These are phyloP conservation scores for Lithophane socia DNA, from an alignment of 2,888 invertebrate species.

Conservation along the genomic window DNA sequence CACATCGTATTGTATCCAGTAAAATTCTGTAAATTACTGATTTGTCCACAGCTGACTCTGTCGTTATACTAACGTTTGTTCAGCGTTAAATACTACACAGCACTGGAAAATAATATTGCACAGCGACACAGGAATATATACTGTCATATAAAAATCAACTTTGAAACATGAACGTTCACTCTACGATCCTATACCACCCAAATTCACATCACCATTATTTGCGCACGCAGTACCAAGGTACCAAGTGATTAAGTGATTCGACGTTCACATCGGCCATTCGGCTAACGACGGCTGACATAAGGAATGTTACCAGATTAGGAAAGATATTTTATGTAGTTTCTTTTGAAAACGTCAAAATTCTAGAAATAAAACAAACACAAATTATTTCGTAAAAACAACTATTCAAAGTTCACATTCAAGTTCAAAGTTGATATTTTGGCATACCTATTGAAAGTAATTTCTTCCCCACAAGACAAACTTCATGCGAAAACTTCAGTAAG, in stretches of 20 bases:
- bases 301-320: conserved; percentile 58
- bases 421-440: background rate
- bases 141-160: conserved; percentile 53
- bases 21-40: conserved; percentile 76
- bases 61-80: conserved; percentile 61
- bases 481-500: background rate
- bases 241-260: conserved; percentile 57
- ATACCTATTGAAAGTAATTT: background rate
- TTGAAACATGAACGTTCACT: conserved; percentile 60
- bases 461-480: no score
- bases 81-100: conserved; percentile 64
- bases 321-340: background rate
- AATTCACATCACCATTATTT: conserved; percentile 75
- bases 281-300: conserved; percentile 63
- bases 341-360: conserved; percentile 16
- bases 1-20: conserved; percentile 77
- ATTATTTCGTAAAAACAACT: background rate
- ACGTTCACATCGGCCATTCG: conserved; percentile 70
- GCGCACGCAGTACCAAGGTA: conserved; percentile 71
- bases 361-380: background rate
- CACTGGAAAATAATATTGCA: conserved; percentile 70
- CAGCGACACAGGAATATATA: conserved; percentile 61
- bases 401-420: no score
- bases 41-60: conserved; percentile 73
- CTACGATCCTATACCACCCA: conserved; percentile 65